A percentile compares a stretch with the other conserved stretches of the same genome.
Evolutionary conservation across 2,113 vertebrate species (phyloP).

Genomic region (Rhinolophus sinicus): DNA sequence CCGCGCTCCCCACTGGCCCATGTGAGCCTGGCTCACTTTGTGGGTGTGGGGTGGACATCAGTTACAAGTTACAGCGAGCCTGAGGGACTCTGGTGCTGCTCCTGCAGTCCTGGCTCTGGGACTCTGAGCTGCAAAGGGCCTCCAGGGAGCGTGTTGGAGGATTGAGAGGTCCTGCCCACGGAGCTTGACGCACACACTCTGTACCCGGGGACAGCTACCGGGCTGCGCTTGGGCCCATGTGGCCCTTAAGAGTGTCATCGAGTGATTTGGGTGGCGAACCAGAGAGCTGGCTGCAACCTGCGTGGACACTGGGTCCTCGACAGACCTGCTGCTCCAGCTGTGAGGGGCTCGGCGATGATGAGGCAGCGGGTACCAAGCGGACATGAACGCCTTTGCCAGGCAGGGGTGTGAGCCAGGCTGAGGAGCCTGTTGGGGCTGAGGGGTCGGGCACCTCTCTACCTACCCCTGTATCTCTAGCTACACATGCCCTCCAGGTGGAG

Average conservation of each 20-base stretch:
- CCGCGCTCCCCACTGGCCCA: background rate
- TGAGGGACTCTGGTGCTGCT: background rate
- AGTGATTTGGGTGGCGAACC: background rate
- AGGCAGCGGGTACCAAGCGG: background rate
- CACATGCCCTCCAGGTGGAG: background rate
- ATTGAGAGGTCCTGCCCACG: background rate
- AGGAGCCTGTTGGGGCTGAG: background rate
- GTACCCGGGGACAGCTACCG: background rate
- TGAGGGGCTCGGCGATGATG: background rate
- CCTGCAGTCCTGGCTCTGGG: background rate
- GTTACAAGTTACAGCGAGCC: background rate
- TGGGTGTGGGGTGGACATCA: background rate
- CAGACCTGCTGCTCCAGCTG: background rate
- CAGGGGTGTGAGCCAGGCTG: background rate
- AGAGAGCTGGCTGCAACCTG: background rate
- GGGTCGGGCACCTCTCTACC: background rate
- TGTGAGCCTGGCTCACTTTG: background rate
- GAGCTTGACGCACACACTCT: accelerated
- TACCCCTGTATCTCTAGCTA: background rate
- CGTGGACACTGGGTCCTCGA: background rate
- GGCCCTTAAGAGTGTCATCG: background rate
- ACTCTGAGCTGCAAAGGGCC: background rate
- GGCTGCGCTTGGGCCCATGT: background rate
- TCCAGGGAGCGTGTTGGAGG: background rate
- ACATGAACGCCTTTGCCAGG: background rate